Evolutionary conservation across 2,888 invertebrate genomes (phyloP).

Genomic region (Tenthredo amoena): DNA sequence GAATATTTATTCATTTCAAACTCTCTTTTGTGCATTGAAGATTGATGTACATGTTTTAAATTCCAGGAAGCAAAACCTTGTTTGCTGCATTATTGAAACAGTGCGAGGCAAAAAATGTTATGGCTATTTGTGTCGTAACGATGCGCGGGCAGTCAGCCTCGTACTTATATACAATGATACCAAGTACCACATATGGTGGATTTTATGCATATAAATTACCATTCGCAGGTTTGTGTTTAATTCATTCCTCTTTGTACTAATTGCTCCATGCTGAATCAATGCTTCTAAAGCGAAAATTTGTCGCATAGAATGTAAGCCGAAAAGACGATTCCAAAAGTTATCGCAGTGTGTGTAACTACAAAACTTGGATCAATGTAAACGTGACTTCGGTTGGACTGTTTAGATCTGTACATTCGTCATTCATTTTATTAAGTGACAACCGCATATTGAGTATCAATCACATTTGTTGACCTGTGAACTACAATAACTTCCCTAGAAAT

Average conservation of each 20-base stretch:
- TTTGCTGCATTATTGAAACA: conserved; percentile 57
- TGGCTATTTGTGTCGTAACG: conserved; percentile 57
- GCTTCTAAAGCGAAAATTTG: too few relatives aligned
- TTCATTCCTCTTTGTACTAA: not conserved
- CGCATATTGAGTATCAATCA: too few relatives aligned
- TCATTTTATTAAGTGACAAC: too few relatives aligned
- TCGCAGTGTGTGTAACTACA: too few relatives aligned
- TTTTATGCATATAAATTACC: conserved; percentile 58
- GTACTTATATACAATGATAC: conserved; percentile 56
- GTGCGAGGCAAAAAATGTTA: conserved; percentile 54
- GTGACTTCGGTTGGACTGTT: too few relatives aligned
- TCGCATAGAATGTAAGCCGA: too few relatives aligned
- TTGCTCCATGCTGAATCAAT: not conserved
- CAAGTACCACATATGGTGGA: conserved; percentile 53
- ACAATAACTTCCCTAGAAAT: too few relatives aligned
- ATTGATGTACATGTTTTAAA: conserved; percentile 17
- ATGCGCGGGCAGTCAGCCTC: conserved; percentile 39
- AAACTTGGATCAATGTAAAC: too few relatives aligned
- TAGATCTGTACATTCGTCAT: too few relatives aligned
- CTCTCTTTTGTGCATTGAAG: conserved; percentile 27
- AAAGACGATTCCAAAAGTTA: too few relatives aligned
- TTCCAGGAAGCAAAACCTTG: conserved; percentile 57
- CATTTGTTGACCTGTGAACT: too few relatives aligned
- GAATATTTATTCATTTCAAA: not conserved
- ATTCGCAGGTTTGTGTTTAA: conserved; percentile 53